A percentile compares a stretch with the other conserved stretches of the same genome.
Conservation (phyloP, 1,140 invertebrate genomes). For the Bombus turneri region DNA sequence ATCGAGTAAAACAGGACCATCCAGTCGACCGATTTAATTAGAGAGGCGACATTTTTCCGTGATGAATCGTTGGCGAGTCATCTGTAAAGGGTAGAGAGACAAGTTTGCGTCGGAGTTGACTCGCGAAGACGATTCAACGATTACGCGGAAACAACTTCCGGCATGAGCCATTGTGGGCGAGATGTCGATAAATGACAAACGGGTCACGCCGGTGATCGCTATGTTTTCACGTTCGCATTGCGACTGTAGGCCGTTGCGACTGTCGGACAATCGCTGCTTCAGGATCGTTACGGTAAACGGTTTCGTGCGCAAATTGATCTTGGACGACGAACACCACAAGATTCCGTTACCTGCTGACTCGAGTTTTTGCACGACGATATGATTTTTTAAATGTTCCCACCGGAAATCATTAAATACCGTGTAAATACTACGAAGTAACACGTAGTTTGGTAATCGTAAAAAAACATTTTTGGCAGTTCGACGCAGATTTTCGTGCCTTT, state of each 20-base stretch:
- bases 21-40: slow-evolving; percentile 58
- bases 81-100: not conserved
- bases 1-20: slow-evolving; percentile 69
- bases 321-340: accelerated
- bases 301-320: not conserved
- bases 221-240: not conserved
- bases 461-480: no score
- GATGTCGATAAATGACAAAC: not conserved
- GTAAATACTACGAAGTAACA: no score
- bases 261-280: not conserved
- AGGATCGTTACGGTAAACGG: not conserved
- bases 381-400: no score
- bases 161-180: slow-evolving; percentile 6
- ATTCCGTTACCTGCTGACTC: not conserved
- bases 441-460: no score
- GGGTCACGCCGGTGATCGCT: not conserved
- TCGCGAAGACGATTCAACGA: not conserved
- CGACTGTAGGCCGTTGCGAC: not conserved
- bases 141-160: not conserved
- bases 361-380: no score
- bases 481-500: no score
- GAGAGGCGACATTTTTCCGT: slow-evolving; percentile 47
- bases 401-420: no score
- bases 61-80: not conserved
- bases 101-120: slow-evolving; percentile 28